phyloP scores from a whole-genome alignment of 2,888 invertebrate species.

The Nipponacmea schrenckii region DNA sequence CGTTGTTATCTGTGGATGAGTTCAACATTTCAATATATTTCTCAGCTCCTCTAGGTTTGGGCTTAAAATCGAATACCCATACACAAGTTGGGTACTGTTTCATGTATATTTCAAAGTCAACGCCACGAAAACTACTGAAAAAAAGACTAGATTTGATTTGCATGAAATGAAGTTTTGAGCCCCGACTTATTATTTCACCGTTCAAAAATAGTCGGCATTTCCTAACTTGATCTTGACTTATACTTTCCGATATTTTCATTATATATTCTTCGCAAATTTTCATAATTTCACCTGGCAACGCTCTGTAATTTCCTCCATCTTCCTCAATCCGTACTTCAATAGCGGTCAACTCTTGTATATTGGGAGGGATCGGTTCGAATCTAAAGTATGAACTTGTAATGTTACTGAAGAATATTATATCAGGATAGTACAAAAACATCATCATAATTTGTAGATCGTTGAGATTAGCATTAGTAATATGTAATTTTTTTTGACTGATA shows the following conservation, averaged over 20 bases:
- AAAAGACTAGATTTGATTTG: no score
- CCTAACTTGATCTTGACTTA: not conserved
- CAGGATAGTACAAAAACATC: not conserved
- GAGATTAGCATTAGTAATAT: no score
- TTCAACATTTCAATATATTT: not conserved
- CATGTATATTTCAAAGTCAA: no score
- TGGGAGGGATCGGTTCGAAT: not conserved
- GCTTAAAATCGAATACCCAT: not conserved
- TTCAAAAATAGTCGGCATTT: not conserved
- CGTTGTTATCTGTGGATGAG: not conserved
- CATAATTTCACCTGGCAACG: not conserved
- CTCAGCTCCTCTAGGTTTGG: not conserved
- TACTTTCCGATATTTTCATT: not conserved
- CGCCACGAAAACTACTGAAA: no score
- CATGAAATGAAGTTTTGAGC: not conserved
- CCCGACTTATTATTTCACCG: not conserved
- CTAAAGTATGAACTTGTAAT: not conserved
- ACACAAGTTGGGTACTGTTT: no score
- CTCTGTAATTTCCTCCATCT: not conserved
- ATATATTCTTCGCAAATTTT: not conserved
- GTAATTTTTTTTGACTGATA: no score
- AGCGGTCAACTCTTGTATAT: not conserved
- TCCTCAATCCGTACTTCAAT: not conserved
- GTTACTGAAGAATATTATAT: not conserved
- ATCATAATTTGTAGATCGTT: no score